Evolutionary conservation across 2,888 invertebrate species (phyloP).

Genomic region (Platycheirus rosarum): DNA sequence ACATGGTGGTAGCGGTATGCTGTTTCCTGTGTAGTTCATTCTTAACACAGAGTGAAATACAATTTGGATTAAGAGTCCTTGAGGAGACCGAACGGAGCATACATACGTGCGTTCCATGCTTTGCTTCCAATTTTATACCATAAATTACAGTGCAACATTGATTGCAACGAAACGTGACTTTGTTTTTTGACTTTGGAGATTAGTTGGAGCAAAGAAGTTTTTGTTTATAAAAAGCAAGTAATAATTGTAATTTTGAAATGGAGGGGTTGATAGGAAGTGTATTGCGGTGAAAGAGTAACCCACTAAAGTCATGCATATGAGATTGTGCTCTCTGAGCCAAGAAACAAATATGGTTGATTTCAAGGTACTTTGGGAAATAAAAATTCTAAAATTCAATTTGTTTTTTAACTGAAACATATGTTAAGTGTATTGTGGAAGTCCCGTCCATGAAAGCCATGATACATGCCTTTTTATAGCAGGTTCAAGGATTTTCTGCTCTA

Average conservation of each 20-base stretch:
- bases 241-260: no score
- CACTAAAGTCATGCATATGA: no score
- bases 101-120: constrained; percentile 10
- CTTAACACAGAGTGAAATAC: not conserved
- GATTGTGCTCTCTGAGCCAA: constrained; percentile 5
- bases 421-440: no score
- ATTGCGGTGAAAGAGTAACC: no score
- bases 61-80: constrained; percentile 41
- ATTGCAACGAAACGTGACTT: constrained; percentile 65
- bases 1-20: constrained; percentile 57
- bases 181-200: constrained; percentile 30
- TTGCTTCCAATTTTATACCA: constrained; percentile 15
- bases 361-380: no score
- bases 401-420: no score
- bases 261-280: no score
- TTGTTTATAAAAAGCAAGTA: not conserved
- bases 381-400: no score
- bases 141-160: constrained; percentile 53
- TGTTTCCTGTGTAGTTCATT: constrained; percentile 12
- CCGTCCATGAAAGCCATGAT: no score
- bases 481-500: no score
- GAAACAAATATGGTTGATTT: no score
- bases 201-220: constrained; percentile 26
- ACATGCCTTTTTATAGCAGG: no score
- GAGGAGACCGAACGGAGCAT: constrained; percentile 18